Evolutionary conservation across 2,888 invertebrate species (phyloP), one percentile per base, ranked within the genome.

Genomic region (Pachymerium ferrugineum): DNA sequence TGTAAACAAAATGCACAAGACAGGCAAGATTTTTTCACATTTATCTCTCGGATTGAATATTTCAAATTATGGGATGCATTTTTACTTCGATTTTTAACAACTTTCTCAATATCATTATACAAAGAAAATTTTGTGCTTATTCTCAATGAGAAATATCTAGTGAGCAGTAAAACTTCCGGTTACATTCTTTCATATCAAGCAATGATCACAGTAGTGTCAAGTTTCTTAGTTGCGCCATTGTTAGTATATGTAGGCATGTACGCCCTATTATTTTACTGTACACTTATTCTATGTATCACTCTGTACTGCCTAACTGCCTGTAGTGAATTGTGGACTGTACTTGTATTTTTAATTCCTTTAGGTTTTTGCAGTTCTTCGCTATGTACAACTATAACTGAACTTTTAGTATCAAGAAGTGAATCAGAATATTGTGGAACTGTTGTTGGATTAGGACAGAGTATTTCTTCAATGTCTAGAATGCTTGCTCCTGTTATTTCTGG

Each of bases 171-270:
- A 68, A 68, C 68, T 8, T 29, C 68, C 14, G 68, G 68, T 6
- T 68, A 68, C 68, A 68, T 68, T 2, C 14, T 68, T 3, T 68
- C 68, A 10, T 68, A 68, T 28, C 29, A 68, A 68, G 68, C 68
- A 5, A 8, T 30, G 1, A 28, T 68, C 6, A 16, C 29, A 10
- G 68, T 30, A 16, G 14, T 30, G 1, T 29, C 68, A 14, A 68
- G 68, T 30, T 68, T 68, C 28, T 4, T 30, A 22, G 68, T 68
- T 8, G 68, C 29, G 2, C 68, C 68, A 6, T 68, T 68, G n/a
- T 1, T 68, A 25, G 22, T 30, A 6, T 28, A 68, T 25, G 12
- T 14, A 8, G 28, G 29, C 19, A 28, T 68, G 5, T 29, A 30
- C 22, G n/a, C 68, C 68, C 30, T 68, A 3, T 12, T 29, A 2